phyloP scores from a whole-genome alignment of 1,140 invertebrate species.

The Lasaia peninsularis region DNA sequence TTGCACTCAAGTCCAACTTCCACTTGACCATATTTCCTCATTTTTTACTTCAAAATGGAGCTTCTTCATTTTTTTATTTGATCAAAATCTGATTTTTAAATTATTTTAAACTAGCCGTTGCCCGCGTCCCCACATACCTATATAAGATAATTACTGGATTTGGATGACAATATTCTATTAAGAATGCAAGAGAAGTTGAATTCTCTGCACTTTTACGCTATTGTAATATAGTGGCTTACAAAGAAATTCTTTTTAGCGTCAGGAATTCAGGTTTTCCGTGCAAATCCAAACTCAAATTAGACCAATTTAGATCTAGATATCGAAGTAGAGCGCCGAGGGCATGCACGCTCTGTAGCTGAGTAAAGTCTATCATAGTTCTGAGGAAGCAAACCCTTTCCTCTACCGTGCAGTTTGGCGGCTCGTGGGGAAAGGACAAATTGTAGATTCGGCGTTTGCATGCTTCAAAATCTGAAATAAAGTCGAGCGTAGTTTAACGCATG shows the following conservation, averaged over 20 bases:
- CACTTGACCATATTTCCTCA: too few species aligned
- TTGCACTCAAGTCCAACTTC: too few species aligned
- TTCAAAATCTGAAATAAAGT: slow-evolving; percentile 79
- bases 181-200: too few species aligned
- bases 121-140: too few species aligned
- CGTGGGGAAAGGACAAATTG: slow-evolving; percentile 79
- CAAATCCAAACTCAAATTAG: slow-evolving; percentile 74
- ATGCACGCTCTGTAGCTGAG: slow-evolving; percentile 81
- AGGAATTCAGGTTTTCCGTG: slow-evolving; percentile 79
- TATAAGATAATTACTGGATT: too few species aligned
- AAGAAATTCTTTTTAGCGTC: slow-evolving; percentile 79
- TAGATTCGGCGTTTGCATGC: slow-evolving; percentile 80
- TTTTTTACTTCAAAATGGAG: too few species aligned
- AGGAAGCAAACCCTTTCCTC: slow-evolving; percentile 81
- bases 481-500: background rate
- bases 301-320: slow-evolving; percentile 85
- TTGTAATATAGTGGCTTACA: slow-evolving; percentile 76
- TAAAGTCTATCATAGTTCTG: slow-evolving; percentile 83
- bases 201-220: too few species aligned
- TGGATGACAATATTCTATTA: too few species aligned
- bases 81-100: too few species aligned
- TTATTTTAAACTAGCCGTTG: too few species aligned
- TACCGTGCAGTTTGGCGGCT: slow-evolving; percentile 78
- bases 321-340: slow-evolving; percentile 85
- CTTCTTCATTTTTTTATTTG: too few species aligned